phyloP scores from a whole-genome alignment of 2,888 invertebrate species.

The Ophion slaviceki region DNA sequence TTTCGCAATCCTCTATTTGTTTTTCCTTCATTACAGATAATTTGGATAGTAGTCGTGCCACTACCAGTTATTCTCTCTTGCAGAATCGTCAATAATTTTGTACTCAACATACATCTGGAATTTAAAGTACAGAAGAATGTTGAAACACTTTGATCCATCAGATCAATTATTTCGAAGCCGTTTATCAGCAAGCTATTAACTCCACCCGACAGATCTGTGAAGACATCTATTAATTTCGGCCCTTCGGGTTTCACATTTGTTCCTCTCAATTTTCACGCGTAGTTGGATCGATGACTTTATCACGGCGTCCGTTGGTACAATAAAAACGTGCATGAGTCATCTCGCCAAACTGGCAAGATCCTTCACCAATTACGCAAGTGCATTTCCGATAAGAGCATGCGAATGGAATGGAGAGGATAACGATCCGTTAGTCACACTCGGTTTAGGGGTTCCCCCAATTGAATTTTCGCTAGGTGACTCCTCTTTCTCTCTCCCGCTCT shows the following conservation, averaged over 20 bases:
- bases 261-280: slow-evolving; percentile 1
- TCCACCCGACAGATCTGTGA: background rate
- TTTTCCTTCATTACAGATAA: background rate
- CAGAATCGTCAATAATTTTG: background rate
- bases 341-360: slow-evolving; percentile 47
- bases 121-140: too few relatives aligned
- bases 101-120: background rate
- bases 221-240: background rate
- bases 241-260: background rate
- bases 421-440: slow-evolving; percentile 58
- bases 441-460: slow-evolving; percentile 51
- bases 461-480: slow-evolving; percentile 4
- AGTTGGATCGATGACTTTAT: slow-evolving; percentile 47
- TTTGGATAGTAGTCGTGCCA: background rate
- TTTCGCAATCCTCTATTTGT: background rate
- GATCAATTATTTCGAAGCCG: too few relatives aligned
- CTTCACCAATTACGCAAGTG: slow-evolving; percentile 53
- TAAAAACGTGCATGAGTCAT: slow-evolving; percentile 56
- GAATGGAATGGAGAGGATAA: slow-evolving; percentile 44
- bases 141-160: too few relatives aligned
- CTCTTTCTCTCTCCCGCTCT: background rate
- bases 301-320: slow-evolving; percentile 24
- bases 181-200: too few relatives aligned
- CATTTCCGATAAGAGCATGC: slow-evolving; percentile 56
- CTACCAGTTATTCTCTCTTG: background rate